These are phyloP conservation scores for Struthio camelus DNA, from an alignment of 2,113 vertebrate genomes.

Conservation along the genomic window DNA sequence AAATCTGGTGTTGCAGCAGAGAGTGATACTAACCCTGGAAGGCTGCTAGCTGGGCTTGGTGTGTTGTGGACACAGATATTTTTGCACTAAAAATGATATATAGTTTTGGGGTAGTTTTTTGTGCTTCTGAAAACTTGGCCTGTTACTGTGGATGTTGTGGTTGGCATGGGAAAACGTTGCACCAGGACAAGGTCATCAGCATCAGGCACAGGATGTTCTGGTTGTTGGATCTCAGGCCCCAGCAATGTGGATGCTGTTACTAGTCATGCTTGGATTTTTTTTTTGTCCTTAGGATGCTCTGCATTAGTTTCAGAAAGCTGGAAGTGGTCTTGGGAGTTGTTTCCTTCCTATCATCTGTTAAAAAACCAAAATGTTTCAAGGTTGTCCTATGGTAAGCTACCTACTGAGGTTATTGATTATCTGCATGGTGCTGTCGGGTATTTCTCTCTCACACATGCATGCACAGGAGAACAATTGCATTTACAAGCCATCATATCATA, in stretches of 20 bases:
- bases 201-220: neutral
- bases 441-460: accelerated
- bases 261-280: neutral
- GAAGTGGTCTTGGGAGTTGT: neutral
- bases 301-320: neutral
- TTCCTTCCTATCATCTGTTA: neutral
- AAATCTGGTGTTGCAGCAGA: no score
- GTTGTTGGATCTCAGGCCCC: neutral
- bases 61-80: neutral
- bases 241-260: neutral
- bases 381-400: neutral
- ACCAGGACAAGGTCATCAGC: neutral
- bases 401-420: accelerated
- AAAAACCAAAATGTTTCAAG: accelerated
- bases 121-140: neutral
- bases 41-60: no score
- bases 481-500: accelerated
- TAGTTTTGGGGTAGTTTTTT: neutral
- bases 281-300: neutral
- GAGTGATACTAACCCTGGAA: no score
- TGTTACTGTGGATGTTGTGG: accelerated
- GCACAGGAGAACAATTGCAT: accelerated
- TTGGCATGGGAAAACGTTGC: neutral
- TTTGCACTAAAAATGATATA: neutral
- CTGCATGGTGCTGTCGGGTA: accelerated